Evolutionary conservation across 2,113 vertebrate genomes (phyloP), one percentile per base, ranked within the genome.

Genomic region (Chionodraco myersi): DNA sequence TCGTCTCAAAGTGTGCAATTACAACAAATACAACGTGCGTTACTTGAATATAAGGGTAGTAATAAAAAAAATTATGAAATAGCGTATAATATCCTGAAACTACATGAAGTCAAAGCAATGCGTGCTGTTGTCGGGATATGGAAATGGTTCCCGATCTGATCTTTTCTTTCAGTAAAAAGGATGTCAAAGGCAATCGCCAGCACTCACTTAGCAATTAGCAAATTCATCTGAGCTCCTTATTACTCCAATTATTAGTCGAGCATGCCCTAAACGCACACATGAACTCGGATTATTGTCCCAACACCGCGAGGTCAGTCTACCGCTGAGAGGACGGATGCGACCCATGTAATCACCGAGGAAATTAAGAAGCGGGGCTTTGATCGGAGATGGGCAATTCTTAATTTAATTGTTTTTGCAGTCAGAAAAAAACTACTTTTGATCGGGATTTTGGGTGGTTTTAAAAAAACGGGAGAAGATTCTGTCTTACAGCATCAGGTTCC

Each of bases 171-270:
- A 61, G 59, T 77, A 75, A 74, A 30, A 75, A 71, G 81, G 9
- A 77, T 65, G 90, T 89, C 91, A 87, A 52, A 78, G 68, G 71
- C 30, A 74, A 89, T 91, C 75, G 87, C 36, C 52, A 15, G 73
- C 59, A 51, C 71, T 89, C 77, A 54, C 72, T 71, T 47, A 52
- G 72, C 70, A 91, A 90, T 92, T 84, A 89, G 72, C 79, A 80
- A 48, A 85, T 90, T 72, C 60, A 70, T 77, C 70, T 67, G 54
- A 92, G 85, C 66, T 83, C 79, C 91, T 91, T 88, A 92, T 94
- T 94, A 95, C 70, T 91, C 11, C 90, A 91, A 95, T 95, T 91
- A 95, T 73, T 91, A 89, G 70, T 92, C 84, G 77, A 90, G 94
- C 93, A 81, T 92, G 86, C 62, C 72, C 64, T 56, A 21, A 79